Evolutionary conservation across 1,140 invertebrate species (phyloP), one percentile per base, ranked within the genome.

Genomic region (Chionoecetes opilio): DNA sequence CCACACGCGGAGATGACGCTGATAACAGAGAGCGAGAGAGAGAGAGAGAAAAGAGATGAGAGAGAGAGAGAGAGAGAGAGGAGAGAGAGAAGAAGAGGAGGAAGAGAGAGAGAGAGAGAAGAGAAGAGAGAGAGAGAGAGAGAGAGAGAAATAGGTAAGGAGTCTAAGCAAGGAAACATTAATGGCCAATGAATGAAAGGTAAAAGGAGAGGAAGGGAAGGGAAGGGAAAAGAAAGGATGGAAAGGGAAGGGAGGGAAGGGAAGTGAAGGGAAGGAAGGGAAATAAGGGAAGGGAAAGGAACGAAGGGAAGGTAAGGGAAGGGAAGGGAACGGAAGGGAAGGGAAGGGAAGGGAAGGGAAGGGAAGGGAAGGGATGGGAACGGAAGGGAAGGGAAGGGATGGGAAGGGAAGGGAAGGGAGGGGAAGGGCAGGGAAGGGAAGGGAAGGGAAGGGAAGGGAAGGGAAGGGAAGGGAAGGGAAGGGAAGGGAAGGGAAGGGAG

Each of bases 161-260:
- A 75, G 6, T 21, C 6, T 9, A 26, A 75, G 21, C 46, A 53
- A 53, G 46, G 46, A 53, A 17, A 53, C 11, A 1, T 21, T 75
- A n/a, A 26, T 6, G 6, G 21, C 26, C n/a, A n/a, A n/a, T 75
- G 8, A 75, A 46, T 46, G 5, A 75, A n/a, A 3, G n/a, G n/a
- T 5, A 75, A 75, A 75, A 75, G 11, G 63, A 1, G 0, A 21
- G 63, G 6, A n/a, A 11, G 63, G n/a, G 11, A 75, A 75, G 63
- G n/a, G 21, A 75, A n/a, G n/a, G n/a, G 63, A 75, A 75, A 75
- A 75, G 63, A 75, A n/a, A 75, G 63, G 63, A 75, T n/a, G n/a
- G 26, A n/a, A n/a, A 26, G n/a, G 63, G 11, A 75, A 75, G 21
- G 63, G 63, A n/a, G 26, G 6, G n/a, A n/a, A n/a, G 26, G 26